A percentile compares a stretch with the other conserved stretches of the same genome.
Evolutionary conservation across 2,113 vertebrate genomes (phyloP).

Genomic region (Ptilonorhynchus violaceus): DNA sequence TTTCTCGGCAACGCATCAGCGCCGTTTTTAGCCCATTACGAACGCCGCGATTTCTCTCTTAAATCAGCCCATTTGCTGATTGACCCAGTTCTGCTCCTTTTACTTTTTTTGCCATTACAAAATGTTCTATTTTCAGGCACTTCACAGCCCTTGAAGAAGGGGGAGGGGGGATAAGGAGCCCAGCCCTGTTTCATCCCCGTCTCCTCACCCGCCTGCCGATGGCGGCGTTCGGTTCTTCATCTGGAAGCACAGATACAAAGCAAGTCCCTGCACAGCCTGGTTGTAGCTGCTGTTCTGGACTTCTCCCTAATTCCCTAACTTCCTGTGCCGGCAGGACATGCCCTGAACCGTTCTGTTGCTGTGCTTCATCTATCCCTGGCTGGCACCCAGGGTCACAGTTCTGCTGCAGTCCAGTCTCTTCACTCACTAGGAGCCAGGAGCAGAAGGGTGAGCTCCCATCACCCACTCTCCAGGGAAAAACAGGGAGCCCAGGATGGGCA

Average conservation of each 20-base stretch:
- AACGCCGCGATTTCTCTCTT: conserved; percentile 68
- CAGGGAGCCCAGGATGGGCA: accelerated
- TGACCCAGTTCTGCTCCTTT: conserved; percentile 69
- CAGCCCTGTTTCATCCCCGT: background rate
- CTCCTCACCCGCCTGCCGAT: background rate
- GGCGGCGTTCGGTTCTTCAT: accelerated
- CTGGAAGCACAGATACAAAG: background rate
- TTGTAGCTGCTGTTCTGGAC: background rate
- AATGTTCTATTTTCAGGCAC: conserved; percentile 70
- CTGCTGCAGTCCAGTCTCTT: background rate
- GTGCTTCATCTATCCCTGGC: background rate
- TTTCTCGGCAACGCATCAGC: conserved; percentile 65
- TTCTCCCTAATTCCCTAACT: background rate
- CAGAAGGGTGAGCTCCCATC: background rate
- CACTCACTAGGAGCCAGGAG: accelerated
- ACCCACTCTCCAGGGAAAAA: background rate
- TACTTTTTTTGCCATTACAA: conserved; percentile 12
- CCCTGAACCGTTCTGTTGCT: accelerated
- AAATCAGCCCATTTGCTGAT: conserved; percentile 73
- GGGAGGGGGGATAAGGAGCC: background rate
- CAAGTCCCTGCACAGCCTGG: background rate
- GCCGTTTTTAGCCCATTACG: conserved; percentile 75
- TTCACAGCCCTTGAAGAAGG: background rate
- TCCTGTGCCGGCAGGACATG: background rate
- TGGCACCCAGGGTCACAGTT: accelerated